Percentiles rank a stretch among this genome's conserved stretches.
Conservation (phyloP, 1,140 invertebrate species). For the Onthophagus taurus region DNA sequence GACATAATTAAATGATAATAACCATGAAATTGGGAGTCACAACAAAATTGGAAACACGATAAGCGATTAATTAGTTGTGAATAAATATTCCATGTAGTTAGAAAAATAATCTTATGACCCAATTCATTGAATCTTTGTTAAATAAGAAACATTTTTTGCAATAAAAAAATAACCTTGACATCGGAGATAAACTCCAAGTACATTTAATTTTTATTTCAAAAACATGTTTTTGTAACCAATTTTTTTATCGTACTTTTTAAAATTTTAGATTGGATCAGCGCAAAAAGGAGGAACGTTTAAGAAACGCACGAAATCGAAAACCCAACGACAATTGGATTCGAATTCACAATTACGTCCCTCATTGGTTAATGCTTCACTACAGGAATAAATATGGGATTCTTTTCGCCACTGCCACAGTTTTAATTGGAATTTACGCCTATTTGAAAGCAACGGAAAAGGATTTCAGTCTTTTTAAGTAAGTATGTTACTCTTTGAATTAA, state of each 20-base stretch:
- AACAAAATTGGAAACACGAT: too few species aligned
- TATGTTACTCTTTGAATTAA: constrained; percentile 1
- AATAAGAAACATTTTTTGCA: too few species aligned
- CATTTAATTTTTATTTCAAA: too few species aligned
- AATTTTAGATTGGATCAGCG: constrained; percentile 43
- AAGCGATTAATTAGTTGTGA: too few species aligned
- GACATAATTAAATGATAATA: too few species aligned
- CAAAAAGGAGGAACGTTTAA: constrained; percentile 39
- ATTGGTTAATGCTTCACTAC: constrained; percentile 30
- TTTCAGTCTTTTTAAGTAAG: constrained; percentile 26
- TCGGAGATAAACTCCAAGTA: too few species aligned
- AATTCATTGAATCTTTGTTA: too few species aligned
- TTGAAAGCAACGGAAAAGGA: constrained; percentile 34
- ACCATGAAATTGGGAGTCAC: too few species aligned
- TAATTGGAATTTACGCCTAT: constrained; percentile 44
- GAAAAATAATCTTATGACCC: too few species aligned
- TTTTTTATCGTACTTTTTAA: constrained; percentile 3
- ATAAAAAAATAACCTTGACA: too few species aligned
- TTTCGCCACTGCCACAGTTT: constrained; percentile 43
- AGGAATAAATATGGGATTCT: constrained; percentile 37
- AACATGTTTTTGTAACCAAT: too few species aligned
- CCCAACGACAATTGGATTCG: constrained; percentile 26
- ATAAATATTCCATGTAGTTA: too few species aligned
- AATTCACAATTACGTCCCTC: constrained; percentile 27
- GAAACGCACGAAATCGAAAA: constrained; percentile 31